Evolutionary conservation across 2,113 vertebrate genomes (phyloP).

Genomic region (Meles meles): DNA sequence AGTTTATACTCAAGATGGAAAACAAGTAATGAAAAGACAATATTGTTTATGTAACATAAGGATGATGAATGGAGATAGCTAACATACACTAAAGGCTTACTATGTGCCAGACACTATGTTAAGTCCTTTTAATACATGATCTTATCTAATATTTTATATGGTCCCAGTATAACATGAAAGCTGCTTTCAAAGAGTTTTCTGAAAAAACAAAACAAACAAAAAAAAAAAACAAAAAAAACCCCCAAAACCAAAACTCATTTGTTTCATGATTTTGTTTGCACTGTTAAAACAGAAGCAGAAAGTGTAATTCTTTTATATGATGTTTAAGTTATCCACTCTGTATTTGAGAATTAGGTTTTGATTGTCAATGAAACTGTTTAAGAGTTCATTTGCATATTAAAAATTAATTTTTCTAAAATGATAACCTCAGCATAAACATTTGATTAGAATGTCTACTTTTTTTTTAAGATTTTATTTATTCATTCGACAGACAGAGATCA

Average conservation of each 20-base stretch:
- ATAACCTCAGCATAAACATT: background rate
- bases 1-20: background rate
- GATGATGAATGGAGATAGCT: background rate
- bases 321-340: background rate
- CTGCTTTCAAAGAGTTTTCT: background rate
- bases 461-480: too few species aligned
- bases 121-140: background rate
- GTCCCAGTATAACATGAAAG: background rate
- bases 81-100: background rate
- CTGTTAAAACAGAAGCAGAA: background rate
- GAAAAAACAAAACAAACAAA: background rate
- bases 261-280: background rate
- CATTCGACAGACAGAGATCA: too few species aligned
- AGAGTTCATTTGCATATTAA: background rate
- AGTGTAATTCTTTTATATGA: background rate
- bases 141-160: background rate
- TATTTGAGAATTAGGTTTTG: conserved; percentile 6
- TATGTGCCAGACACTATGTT: background rate
- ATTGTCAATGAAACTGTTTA: background rate
- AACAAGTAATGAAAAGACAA: background rate
- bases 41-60: background rate
- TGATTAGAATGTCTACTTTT: background rate
- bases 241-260: background rate
- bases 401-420: background rate
- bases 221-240: too few species aligned